Conservation (phyloP, 2,797 vertebrate species). For the Sebastes hopkinsi region DNA sequence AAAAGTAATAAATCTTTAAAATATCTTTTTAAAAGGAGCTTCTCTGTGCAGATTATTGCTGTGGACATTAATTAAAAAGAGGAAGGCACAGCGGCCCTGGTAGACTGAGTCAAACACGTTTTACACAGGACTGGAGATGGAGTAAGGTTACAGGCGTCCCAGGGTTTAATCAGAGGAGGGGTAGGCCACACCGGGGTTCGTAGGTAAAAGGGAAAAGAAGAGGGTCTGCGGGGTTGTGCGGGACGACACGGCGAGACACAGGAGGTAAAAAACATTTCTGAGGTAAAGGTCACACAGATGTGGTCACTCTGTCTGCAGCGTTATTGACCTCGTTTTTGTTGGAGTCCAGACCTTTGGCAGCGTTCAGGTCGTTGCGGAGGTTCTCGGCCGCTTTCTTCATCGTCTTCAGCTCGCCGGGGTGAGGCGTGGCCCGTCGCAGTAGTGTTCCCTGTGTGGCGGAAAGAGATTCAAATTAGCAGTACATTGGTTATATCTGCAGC, state of each 20-base stretch:
- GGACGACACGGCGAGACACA: constrained; percentile 83
- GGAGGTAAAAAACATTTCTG: constrained; percentile 84
- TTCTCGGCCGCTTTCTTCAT: constrained; percentile 98
- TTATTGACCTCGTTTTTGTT: constrained; percentile 99
- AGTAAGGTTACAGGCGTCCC: constrained; percentile 77
- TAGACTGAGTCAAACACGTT: constrained; percentile 68
- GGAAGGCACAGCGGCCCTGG: constrained; percentile 89
- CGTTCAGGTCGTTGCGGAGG: constrained; percentile 95
- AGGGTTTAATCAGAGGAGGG: constrained; percentile 77
- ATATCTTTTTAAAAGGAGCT: constrained; percentile 76
- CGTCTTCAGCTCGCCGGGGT: constrained; percentile 95
- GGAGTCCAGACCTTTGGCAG: constrained; percentile 98
- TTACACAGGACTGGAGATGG: constrained; percentile 69
- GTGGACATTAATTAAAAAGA: constrained; percentile 75
- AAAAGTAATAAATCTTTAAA: constrained; percentile 80
- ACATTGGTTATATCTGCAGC: background rate
- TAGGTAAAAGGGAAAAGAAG: constrained; percentile 40
- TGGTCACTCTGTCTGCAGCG: constrained; percentile 94
- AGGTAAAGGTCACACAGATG: constrained; percentile 93
- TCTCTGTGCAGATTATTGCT: constrained; percentile 82
- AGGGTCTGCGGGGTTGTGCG: constrained; percentile 66
- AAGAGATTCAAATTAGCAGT: background rate
- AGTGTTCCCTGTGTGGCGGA: constrained; percentile 88
- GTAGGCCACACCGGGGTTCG: constrained; percentile 83
- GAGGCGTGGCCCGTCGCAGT: constrained; percentile 93